Percentiles rank a stretch among this genome's conserved stretches.
phyloP scores from a whole-genome alignment of 2,888 invertebrate species.

The Himalopsyche japonica region DNA sequence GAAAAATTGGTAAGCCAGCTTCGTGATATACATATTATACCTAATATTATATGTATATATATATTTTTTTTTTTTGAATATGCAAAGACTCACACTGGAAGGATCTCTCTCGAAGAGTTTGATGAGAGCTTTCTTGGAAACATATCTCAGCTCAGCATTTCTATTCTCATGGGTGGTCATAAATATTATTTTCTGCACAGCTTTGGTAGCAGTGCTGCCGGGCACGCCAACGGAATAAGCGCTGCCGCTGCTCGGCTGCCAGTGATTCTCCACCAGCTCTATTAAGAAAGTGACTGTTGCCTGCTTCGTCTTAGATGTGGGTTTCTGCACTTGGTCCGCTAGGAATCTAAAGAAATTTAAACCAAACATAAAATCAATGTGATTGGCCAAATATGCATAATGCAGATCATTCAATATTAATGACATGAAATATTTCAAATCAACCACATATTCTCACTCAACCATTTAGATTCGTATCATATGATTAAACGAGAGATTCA shows the following conservation, averaged over 20 bases:
- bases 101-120: slow-evolving; percentile 91
- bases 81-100: slow-evolving; percentile 57
- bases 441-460: too few species aligned
- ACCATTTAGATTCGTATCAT: too few species aligned
- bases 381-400: too few species aligned
- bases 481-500: too few species aligned
- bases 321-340: slow-evolving; percentile 90
- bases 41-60: too few species aligned
- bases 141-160: slow-evolving; percentile 70
- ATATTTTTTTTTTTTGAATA: background rate
- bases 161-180: slow-evolving; percentile 70
- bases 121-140: slow-evolving; percentile 71
- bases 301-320: slow-evolving; percentile 79
- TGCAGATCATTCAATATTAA: too few species aligned
- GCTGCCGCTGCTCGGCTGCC: slow-evolving; percentile 57
- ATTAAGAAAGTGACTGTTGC: slow-evolving; percentile 77
- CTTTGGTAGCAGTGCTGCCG: slow-evolving; percentile 59
- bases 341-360: slow-evolving; percentile 65
- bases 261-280: slow-evolving; percentile 67
- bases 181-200: slow-evolving; percentile 71
- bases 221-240: slow-evolving; percentile 61
- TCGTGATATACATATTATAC: background rate
- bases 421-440: too few species aligned
- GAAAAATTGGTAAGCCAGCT: too few species aligned
- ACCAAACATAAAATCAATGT: too few species aligned